Evolutionary conservation across 2,113 vertebrate genomes (phyloP).

Genomic region (Gallinago paraguaiae): DNA sequence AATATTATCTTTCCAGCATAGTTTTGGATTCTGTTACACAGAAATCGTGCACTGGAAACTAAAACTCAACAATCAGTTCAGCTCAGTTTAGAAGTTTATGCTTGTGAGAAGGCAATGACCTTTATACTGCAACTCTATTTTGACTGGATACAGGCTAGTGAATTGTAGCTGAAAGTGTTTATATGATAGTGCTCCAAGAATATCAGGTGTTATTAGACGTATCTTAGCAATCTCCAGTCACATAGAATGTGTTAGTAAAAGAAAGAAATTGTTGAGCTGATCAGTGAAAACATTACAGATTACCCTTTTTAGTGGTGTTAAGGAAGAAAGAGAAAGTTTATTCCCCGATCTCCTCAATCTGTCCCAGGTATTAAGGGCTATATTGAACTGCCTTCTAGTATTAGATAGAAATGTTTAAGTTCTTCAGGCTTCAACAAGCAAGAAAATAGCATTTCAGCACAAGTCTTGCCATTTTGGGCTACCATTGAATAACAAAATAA

Average conservation of each 20-base stretch:
- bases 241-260: background rate
- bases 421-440: background rate
- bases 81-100: background rate
- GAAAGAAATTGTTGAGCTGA: background rate
- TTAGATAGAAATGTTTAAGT: background rate
- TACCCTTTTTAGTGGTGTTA: background rate
- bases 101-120: background rate
- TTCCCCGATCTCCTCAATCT: background rate
- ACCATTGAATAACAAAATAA: background rate
- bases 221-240: background rate
- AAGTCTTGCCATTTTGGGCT: background rate
- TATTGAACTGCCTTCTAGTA: background rate
- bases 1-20: background rate
- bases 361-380: background rate
- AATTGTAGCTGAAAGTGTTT: background rate
- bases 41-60: background rate
- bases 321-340: background rate
- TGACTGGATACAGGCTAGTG: background rate
- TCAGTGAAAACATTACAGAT: background rate
- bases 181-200: background rate
- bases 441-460: background rate
- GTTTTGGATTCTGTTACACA: background rate
- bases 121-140: background rate
- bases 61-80: background rate
- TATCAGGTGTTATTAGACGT: background rate